Evolutionary conservation across 2,113 vertebrate genomes (phyloP), one percentile per base, ranked within the genome.

Genomic region (Spilogale gracilis): DNA sequence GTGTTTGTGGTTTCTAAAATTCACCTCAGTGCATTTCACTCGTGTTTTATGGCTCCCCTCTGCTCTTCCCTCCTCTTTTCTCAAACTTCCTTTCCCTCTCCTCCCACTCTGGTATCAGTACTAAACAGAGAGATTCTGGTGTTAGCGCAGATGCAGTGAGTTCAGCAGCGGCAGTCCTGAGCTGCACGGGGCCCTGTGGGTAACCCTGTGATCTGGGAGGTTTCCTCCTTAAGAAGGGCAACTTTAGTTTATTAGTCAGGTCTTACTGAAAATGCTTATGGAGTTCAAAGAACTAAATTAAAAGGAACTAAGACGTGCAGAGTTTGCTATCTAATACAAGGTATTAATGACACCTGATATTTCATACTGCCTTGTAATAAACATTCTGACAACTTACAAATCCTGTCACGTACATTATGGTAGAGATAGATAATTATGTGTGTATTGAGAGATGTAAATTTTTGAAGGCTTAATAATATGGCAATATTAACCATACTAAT

Each of bases 161-260:
- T 86, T 95, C 90, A 98, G 96, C 98, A 98, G 96, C 95, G 98
- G 88, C 85, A 97, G 78, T 93, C 7, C 0, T 63, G 94, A 85
- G 97, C 91, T 88, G 3, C 0, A 65, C 21, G n/a, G 58, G 97
- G 89, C 94, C 94, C 76, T 82, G 3, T 61, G 56, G 43, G 65
- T 97, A 95, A 98, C 95, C 96, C 95, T 78, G 7, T 95, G 98
- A 98, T 93, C 92, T 96, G 95, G 1, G 48, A 97, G 76, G 88
- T 91, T 97, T 97, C 91, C 94, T 94, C 94, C 93, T 12, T 92
- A 96, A 98, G 73, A 65, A 94, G 84, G 60, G 56, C 82, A 95
- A 96, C 82, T 97, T 98, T 97, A 96, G 95, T 50, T 2, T 89
- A 81, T 61, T 97, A 98, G 95, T 87, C 76, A 73, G 94, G 90